These are phyloP conservation scores for Arrhamphus sclerolepis DNA, from an alignment of 2,797 vertebrate species.

Conservation along the genomic window DNA sequence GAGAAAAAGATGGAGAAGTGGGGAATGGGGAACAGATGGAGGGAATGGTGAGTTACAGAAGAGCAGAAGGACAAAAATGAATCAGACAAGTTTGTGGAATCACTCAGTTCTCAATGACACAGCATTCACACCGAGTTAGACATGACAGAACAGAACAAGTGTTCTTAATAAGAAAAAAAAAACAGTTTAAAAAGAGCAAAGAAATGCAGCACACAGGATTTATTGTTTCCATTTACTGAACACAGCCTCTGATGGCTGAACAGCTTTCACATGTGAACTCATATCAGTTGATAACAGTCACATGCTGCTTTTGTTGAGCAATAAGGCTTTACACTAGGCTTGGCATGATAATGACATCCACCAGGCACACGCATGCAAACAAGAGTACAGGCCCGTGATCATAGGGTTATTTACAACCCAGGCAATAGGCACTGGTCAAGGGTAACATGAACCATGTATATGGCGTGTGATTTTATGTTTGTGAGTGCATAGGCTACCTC, in stretches of 20 bases:
- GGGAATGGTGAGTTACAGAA: constrained; percentile 37
- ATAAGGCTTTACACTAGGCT: constrained; percentile 41
- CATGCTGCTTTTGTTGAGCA: constrained; percentile 49
- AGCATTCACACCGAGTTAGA: constrained; percentile 10
- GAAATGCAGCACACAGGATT: neutral
- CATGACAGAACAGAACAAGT: constrained; percentile 15
- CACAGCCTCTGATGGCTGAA: constrained; percentile 5
- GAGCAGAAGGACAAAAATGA: constrained; percentile 40
- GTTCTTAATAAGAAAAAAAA: constrained; percentile 10
- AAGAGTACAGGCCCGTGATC: constrained; percentile 18
- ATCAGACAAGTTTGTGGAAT: constrained; percentile 42
- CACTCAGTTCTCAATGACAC: constrained; percentile 39
- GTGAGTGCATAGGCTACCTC: neutral
- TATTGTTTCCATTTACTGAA: neutral
- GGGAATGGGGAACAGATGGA: constrained; percentile 26
- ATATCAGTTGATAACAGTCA: constrained; percentile 42
- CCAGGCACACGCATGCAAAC: neutral
- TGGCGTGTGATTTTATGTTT: constrained; percentile 1
- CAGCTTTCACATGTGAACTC: constrained; percentile 22
- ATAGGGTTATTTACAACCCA: constrained; percentile 47
- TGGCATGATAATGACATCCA: constrained; percentile 33
- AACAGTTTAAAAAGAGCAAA: neutral
- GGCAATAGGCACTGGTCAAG: constrained; percentile 23
- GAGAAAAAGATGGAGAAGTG: neutral
- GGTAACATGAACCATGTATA: constrained; percentile 35